Evolutionary conservation across 1,140 invertebrate genomes (phyloP), one percentile per base, ranked within the genome.

Genomic region (Leptopilina clavipes): DNA sequence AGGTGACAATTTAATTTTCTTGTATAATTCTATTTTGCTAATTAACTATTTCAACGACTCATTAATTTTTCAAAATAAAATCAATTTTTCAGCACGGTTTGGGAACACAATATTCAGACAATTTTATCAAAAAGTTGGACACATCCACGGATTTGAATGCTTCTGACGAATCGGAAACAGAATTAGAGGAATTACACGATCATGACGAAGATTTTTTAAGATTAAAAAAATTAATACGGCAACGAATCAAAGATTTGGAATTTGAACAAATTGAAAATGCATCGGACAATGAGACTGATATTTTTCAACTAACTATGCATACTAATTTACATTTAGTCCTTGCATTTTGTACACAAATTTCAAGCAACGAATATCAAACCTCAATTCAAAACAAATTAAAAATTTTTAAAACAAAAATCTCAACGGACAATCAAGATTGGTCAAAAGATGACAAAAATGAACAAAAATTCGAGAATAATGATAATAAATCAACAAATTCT

Each of bases 291-390:
- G 14, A 70, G 0, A 65, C 44, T 1, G 78, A 72, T 2, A 78
- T 74, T 0, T 84, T 86, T 17, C 72, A 83, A 14, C 76, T 54
- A 8, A 84, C 81, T 45, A 88, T 87, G 87, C 87, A 88, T 17
- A 77, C 78, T 11, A 88, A 83, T 76, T 78, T 87, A 3, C 86
- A 88, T 40, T 85, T 70, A 12, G 84, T 87, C 1, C 70, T 88
- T 0, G 81, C 79, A 25, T 87, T 85, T 37, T 84, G 85, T 17
- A 77, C 85, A 1, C 81, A 83, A 71, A 44, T 87, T 22, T 80
- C 82, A 70, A 75, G 73, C 10, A 80, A 84, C 0, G 12, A 40
- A 5, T 86, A 85, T 45, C 77, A 79, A 43, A 77, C 40, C 14
- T 76, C 31, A n/a, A 59, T 84, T 2, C 82, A 81, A n/a, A 75